Conservation (phyloP, 2,113 vertebrate genomes). For the Cynocephalus volans region DNA sequence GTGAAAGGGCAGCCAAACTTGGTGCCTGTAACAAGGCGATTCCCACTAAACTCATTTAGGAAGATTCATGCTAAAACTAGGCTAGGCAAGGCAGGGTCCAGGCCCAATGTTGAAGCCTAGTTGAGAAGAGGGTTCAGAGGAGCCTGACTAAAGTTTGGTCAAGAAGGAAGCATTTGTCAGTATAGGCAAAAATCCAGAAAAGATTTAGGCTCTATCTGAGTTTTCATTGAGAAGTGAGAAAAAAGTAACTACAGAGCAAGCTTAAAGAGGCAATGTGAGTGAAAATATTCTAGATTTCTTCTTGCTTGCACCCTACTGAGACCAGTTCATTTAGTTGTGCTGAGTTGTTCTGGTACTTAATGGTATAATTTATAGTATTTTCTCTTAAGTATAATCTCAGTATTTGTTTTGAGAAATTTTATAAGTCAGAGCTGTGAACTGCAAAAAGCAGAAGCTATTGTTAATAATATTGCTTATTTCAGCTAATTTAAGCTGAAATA, state of each 20-base stretch:
- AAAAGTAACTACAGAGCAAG: background rate
- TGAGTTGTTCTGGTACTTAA: background rate
- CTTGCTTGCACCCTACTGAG: background rate
- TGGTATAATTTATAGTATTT: background rate
- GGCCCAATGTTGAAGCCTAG: too few relatives aligned
- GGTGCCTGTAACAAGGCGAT: too few relatives aligned
- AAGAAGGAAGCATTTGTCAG: background rate
- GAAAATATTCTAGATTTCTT: background rate
- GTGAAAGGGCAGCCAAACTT: too few relatives aligned
- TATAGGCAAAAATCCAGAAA: background rate
- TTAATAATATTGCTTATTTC: too few relatives aligned
- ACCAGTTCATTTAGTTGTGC: background rate
- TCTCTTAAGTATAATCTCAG: background rate
- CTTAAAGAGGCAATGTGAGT: background rate
- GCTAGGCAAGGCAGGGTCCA: too few relatives aligned
- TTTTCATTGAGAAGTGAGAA: background rate
- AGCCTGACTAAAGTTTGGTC: too few relatives aligned
- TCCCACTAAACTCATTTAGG: too few relatives aligned
- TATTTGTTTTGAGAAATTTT: background rate
- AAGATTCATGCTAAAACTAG: too few relatives aligned
- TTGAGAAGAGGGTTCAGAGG: too few relatives aligned
- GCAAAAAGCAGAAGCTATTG: background rate
- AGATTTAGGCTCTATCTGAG: background rate
- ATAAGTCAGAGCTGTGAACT: background rate
- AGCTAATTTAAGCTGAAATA: background rate